Conservation (phyloP, 2,888 invertebrate genomes). For the Sympetrum striolatum region DNA sequence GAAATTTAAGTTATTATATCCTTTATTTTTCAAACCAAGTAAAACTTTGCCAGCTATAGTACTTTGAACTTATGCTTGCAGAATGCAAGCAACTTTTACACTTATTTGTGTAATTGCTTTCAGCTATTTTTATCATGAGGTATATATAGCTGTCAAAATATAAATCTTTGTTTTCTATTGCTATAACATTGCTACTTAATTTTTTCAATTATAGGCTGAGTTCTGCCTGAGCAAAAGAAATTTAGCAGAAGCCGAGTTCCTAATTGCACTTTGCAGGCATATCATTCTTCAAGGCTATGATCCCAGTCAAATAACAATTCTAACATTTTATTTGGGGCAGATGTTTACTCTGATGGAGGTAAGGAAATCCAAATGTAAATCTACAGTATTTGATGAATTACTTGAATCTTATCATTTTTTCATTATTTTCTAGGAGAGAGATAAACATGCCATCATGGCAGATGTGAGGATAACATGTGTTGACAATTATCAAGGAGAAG, state of each 20-base stretch:
- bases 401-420: neutral
- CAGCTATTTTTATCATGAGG: no score
- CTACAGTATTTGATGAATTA: neutral
- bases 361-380: slow-evolving; percentile 47
- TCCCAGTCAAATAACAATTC: slow-evolving; percentile 71
- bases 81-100: no score
- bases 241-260: slow-evolving; percentile 69
- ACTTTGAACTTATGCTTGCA: no score
- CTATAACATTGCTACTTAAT: neutral
- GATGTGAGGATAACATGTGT: slow-evolving; percentile 71
- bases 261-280: slow-evolving; percentile 68
- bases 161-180: neutral
- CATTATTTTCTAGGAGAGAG: slow-evolving; percentile 52
- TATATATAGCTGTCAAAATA: no score
- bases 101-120: no score
- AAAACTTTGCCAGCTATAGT: no score
- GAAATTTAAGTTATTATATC: no score
- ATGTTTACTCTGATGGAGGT: slow-evolving; percentile 66
- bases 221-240: slow-evolving; percentile 70
- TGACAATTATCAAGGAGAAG: slow-evolving; percentile 84
- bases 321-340: slow-evolving; percentile 77
- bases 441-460: slow-evolving; percentile 55
- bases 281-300: slow-evolving; percentile 68
- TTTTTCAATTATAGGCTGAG: slow-evolving; percentile 53
- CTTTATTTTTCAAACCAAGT: no score